These are phyloP conservation scores for Boloria euphrosyne DNA, from an alignment of 2,888 invertebrate genomes.

Conservation along the genomic window DNA sequence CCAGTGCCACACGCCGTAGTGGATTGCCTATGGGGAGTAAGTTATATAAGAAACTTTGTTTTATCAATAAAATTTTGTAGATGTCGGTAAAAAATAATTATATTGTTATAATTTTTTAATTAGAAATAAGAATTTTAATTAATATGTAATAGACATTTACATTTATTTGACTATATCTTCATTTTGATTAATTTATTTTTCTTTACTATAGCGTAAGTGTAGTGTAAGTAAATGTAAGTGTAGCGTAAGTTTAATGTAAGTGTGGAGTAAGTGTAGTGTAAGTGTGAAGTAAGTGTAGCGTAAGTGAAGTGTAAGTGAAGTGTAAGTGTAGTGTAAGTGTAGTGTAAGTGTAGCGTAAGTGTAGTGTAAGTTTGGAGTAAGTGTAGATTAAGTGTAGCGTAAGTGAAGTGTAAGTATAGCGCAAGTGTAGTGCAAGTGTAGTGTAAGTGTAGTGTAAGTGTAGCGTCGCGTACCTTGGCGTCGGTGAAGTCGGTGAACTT, in stretches of 20 bases:
- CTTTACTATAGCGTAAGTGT: too few species aligned
- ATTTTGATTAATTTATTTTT: too few species aligned
- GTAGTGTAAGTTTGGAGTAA: not conserved
- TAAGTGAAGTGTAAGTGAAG: too few species aligned
- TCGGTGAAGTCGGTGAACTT: conserved; percentile 92
- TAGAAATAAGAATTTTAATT: not conserved
- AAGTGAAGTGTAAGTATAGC: too few species aligned
- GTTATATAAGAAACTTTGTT: not conserved
- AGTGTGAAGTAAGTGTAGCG: too few species aligned
- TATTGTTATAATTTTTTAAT: not conserved
- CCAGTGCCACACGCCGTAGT: conserved; percentile 92
- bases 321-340: too few species aligned
- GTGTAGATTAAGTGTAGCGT: not conserved
- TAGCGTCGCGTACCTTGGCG: conserved; percentile 73
- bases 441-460: not conserved
- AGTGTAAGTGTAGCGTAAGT: not conserved
- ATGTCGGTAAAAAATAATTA: not conserved
- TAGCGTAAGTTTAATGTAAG: too few species aligned
- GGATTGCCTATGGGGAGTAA: conserved; percentile 80
- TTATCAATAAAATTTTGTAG: too few species aligned
- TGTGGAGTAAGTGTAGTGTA: too few species aligned
- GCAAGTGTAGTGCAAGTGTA: not conserved
- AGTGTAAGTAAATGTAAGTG: too few species aligned
- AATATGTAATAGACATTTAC: too few species aligned
- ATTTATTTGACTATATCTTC: too few species aligned